Percentiles rank a stretch among this genome's conserved stretches.
Evolutionary conservation across 2,888 invertebrate species (phyloP).

Genomic region (Dyspetes luteomarginatus): DNA sequence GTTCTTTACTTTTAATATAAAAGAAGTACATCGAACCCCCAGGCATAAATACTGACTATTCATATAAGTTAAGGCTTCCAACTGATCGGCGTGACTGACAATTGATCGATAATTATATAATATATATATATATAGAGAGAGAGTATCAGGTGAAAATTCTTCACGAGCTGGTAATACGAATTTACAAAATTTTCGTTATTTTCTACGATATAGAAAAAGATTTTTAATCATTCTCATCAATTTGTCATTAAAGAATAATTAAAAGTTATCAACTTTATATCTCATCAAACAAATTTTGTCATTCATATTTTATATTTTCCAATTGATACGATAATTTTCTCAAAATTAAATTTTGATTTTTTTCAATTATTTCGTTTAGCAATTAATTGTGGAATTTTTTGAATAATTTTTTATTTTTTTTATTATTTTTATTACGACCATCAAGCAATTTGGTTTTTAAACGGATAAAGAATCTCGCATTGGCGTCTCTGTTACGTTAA

Average conservation of each 20-base stretch:
- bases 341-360: no score
- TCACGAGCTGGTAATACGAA: not conserved
- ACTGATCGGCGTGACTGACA: constrained; percentile 67
- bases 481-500: constrained; percentile 60
- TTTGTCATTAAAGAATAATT: no score
- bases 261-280: not conserved
- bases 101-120: constrained; percentile 72
- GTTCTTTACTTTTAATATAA: constrained; percentile 13
- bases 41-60: not conserved
- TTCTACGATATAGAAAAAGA: no score
- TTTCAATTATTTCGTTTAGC: not conserved
- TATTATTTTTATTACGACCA: not conserved
- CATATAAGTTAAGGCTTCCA: constrained; percentile 2
- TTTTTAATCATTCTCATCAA: no score
- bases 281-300: not conserved
- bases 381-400: not conserved
- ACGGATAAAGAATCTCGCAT: constrained; percentile 42
- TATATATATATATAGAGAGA: not conserved
- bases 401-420: not conserved
- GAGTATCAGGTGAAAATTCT: constrained; percentile 53
- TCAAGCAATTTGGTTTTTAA: constrained; percentile 32
- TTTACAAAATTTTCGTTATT: constrained; percentile 12
- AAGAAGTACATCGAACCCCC: constrained; percentile 56
- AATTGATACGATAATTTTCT: no score
- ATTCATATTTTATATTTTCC: no score